Evolutionary conservation across 2,888 invertebrate species (phyloP).

Genomic region (Arge pagana): DNA sequence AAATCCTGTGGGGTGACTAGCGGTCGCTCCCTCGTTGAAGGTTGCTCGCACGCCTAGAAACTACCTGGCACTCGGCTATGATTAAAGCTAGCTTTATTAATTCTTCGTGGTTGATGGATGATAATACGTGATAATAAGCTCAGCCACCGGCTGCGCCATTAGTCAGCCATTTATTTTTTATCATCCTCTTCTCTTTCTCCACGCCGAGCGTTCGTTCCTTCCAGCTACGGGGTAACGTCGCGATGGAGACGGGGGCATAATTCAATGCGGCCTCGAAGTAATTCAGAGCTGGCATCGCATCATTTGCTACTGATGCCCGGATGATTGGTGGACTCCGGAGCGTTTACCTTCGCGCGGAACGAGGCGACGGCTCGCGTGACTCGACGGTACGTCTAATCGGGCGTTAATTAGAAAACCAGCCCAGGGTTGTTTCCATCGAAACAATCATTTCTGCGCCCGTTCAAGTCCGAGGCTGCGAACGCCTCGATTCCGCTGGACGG

Average conservation of each 20-base stretch:
- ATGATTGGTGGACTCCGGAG: constrained; percentile 15
- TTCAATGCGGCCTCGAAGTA: constrained; percentile 11
- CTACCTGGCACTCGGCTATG: no score
- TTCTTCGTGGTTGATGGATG: constrained; percentile 41
- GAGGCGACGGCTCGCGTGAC: no score
- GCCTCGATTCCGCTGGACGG: no score
- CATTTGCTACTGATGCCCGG: neutral
- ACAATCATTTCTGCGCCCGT: no score
- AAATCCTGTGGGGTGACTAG: no score
- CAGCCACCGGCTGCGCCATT: constrained; percentile 37
- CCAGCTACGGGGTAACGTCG: constrained; percentile 1
- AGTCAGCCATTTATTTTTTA: constrained; percentile 37
- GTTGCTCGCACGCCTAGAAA: no score
- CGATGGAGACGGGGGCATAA: constrained; percentile 9
- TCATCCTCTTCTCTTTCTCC: constrained; percentile 5
- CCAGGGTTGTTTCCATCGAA: neutral
- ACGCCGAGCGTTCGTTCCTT: neutral
- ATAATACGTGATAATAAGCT: constrained; percentile 42
- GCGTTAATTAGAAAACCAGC: constrained; percentile 14
- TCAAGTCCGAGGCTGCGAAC: neutral
- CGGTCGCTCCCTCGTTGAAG: no score
- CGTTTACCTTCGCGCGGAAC: neutral
- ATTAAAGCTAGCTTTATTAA: constrained; percentile 38
- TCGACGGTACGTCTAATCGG: constrained; percentile 16
- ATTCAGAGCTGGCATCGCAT: constrained; percentile 9